phyloP scores from a whole-genome alignment of 2,888 invertebrate species.

The Drosophila nr. fundita region DNA sequence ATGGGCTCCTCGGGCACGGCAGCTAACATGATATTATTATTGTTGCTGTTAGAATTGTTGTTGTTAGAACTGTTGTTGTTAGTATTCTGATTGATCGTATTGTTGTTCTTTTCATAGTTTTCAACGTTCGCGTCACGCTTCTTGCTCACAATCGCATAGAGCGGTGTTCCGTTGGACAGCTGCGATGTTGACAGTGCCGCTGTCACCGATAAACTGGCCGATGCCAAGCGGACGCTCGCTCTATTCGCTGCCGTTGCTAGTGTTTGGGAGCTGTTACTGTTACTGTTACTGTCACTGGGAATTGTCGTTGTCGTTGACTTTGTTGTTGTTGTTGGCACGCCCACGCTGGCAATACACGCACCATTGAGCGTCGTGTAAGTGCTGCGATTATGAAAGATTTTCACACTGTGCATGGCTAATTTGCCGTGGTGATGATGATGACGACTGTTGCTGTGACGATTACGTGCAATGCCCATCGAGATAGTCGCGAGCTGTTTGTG shows the following conservation, averaged over 20 bases:
- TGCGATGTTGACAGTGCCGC: constrained; percentile 71
- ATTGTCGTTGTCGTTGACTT: constrained; percentile 5
- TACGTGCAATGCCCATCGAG: constrained; percentile 77
- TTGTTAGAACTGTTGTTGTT: constrained; percentile 12
- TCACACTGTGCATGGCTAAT: constrained; percentile 84
- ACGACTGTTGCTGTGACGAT: constrained; percentile 49
- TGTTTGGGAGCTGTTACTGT: constrained; percentile 13
- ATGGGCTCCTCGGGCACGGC: constrained; percentile 54
- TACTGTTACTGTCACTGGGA: constrained; percentile 21
- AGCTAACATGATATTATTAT: constrained; percentile 43
- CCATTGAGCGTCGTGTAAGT: constrained; percentile 42
- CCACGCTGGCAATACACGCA: constrained; percentile 42
- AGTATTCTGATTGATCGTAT: constrained; percentile 20
- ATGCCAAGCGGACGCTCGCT: constrained; percentile 34
- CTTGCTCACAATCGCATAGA: constrained; percentile 83
- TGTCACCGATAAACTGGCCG: constrained; percentile 71
- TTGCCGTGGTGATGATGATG: constrained; percentile 74
- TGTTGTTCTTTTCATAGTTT: constrained; percentile 49
- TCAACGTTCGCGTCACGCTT: constrained; percentile 56
- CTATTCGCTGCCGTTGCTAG: constrained; percentile 38
- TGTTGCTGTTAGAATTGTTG: constrained; percentile 26
- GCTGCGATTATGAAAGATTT: constrained; percentile 84
- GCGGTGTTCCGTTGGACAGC: constrained; percentile 53
- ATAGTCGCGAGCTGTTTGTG: constrained; percentile 71
- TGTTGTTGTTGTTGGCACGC: constrained; percentile 39